phyloP scores from a whole-genome alignment of 2,113 vertebrate species.

The Tichodroma muraria region DNA sequence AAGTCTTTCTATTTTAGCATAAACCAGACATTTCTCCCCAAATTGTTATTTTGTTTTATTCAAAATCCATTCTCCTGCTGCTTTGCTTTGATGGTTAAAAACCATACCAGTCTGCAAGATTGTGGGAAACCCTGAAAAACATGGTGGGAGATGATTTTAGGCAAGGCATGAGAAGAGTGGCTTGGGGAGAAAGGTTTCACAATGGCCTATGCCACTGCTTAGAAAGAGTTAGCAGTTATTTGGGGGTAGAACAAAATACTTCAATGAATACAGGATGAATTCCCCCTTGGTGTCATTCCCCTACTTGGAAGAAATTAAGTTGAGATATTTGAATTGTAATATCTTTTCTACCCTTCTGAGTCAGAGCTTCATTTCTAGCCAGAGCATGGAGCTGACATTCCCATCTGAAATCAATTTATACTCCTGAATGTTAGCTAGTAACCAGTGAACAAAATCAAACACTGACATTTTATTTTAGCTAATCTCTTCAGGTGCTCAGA shows the following conservation, averaged over 20 bases:
- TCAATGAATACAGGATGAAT: not conserved
- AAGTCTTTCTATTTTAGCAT: not conserved
- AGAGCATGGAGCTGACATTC: constrained; percentile 1
- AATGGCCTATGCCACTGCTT: not conserved
- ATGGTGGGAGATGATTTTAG: not conserved
- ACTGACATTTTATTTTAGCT: constrained; percentile 6
- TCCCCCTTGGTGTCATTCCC: not conserved
- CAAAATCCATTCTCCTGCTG: not conserved
- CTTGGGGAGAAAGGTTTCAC: not conserved
- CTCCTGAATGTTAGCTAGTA: not conserved
- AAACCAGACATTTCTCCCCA: not conserved
- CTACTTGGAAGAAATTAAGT: not conserved
- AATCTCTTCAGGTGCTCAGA: not conserved
- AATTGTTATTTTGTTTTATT: not conserved
- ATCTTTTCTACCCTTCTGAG: constrained; percentile 8
- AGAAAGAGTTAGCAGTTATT: not conserved
- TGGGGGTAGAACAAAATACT: not conserved
- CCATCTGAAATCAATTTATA: constrained; percentile 7
- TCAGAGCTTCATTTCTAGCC: constrained; percentile 5
- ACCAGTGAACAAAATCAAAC: not conserved
- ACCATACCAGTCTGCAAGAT: not conserved
- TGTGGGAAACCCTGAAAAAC: not conserved
- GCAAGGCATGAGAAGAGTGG: not conserved
- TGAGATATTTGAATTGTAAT: not conserved
- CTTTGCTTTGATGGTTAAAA: not conserved